Conservation (phyloP, 2,888 invertebrate genomes). For the Leptopilina drosophilae region DNA sequence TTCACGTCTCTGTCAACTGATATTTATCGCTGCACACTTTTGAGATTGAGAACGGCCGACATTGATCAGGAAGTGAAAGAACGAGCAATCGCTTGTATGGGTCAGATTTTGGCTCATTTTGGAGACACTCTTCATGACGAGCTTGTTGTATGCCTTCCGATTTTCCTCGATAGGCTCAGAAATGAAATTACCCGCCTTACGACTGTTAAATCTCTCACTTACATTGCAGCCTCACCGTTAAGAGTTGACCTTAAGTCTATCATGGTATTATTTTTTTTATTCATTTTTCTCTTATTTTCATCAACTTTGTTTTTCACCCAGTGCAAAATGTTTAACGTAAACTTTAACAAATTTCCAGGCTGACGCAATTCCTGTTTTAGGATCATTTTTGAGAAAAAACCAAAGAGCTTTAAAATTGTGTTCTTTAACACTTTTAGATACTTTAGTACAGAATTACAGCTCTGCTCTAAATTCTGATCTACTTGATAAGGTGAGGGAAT, state of each 20-base stretch:
- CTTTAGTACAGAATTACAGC: slow-evolving; percentile 93
- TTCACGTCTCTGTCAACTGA: slow-evolving; percentile 87
- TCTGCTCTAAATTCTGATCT: slow-evolving; percentile 84
- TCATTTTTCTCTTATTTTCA: neutral
- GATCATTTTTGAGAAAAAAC: slow-evolving; percentile 97
- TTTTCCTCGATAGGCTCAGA: slow-evolving; percentile 95
- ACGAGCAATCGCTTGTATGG: slow-evolving; percentile 97
- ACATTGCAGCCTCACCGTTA: slow-evolving; percentile 94
- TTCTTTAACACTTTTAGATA: slow-evolving; percentile 92
- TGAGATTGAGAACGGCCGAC: slow-evolving; percentile 93
- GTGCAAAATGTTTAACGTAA: slow-evolving; percentile 65
- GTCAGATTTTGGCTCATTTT: slow-evolving; percentile 94
- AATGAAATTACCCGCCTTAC: slow-evolving; percentile 98
- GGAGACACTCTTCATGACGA: slow-evolving; percentile 91
- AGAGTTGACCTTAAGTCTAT: slow-evolving; percentile 90
- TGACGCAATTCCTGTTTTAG: slow-evolving; percentile 94
- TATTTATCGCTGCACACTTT: slow-evolving; percentile 90
- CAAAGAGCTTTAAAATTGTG: slow-evolving; percentile 95
- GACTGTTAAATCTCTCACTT: slow-evolving; percentile 96
- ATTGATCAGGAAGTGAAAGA: slow-evolving; percentile 99
- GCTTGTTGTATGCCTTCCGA: slow-evolving; percentile 91
- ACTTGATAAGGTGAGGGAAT: slow-evolving; percentile 81
- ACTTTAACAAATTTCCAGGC: slow-evolving; percentile 77
- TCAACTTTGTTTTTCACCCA: slow-evolving; percentile 35
- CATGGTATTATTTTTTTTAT: slow-evolving; percentile 78